Evolutionary conservation across 2,888 invertebrate genomes (phyloP), one percentile per base, ranked within the genome.

Genomic region (Drosophila ustulata): DNA sequence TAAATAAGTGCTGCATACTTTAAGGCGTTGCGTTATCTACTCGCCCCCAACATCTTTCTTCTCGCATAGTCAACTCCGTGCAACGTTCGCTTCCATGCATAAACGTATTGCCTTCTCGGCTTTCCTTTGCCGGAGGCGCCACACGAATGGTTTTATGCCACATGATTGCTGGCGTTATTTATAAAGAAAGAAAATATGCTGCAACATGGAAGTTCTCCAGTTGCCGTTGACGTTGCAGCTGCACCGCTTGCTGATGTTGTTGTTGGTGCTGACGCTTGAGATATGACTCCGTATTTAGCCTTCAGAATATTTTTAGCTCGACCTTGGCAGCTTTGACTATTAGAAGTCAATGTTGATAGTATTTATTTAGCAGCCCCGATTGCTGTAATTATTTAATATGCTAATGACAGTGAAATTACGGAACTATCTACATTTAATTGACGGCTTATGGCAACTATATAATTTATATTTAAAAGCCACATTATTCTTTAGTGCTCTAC

Each of bases 231-330:
- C 26, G 32, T 55, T 51, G 18, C 46, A 41, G 39, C 46, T 57
- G 7, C 37, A 5, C 28, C 3, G 1, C 28, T 5, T 28, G 28
- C 3, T 28, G 28, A 3, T 28, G 28, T 41, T 11, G 34, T 32
- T 65, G 26, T 32, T 28, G 26, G 18, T 18, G 55, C 13, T 63
- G 62, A 49, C 55, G 47, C 57, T 50, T 55, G 75, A 75, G 57
- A 75, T 57, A 74, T 72, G 75, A 75, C 57, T 50, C 56, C 13
- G 39, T 43, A 4, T 74, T 72, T 75, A 72, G 69, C 75, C 72
- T 72, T 75, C 53, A 37, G 26, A 41, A 57, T 58, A 75, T 64
- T 49, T 75, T 59, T 58, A 69, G 72, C 47, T 52, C 25, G 45
- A 45, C 78, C 78, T 78, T 78, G 67, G 8, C 32, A 41, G 30